A percentile compares a stretch with the other conserved stretches of the same genome.
Conservation (phyloP, 2,888 invertebrate species). For the Zootermopsis nevadensis region DNA sequence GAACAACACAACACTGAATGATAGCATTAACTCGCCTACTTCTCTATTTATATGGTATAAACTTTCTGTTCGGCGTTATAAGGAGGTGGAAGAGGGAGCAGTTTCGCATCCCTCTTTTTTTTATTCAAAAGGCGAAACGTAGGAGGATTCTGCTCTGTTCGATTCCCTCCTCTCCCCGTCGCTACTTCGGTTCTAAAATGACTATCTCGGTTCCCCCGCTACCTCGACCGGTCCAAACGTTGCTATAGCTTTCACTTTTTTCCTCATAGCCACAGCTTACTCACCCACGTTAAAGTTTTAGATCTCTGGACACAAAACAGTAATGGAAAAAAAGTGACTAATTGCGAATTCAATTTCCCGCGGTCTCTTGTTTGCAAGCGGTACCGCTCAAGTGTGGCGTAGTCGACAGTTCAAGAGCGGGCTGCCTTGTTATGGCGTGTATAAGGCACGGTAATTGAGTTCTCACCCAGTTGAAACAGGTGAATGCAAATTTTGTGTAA, state of each 20-base stretch:
- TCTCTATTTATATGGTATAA: conserved; percentile 43
- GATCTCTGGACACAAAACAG: background rate
- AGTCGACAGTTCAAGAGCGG: background rate
- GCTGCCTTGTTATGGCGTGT: background rate
- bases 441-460: conserved; percentile 28
- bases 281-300: conserved; percentile 8
- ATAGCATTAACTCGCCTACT: background rate
- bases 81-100: conserved; percentile 18
- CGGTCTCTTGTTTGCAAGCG: background rate
- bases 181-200: background rate
- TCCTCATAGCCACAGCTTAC: background rate
- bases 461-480: conserved; percentile 22
- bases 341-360: conserved; percentile 9
- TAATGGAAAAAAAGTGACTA: background rate
- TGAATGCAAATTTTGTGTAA: conserved; percentile 11
- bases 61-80: background rate
- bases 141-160: background rate
- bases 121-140: background rate
- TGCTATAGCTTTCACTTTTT: conserved; percentile 38
- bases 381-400: conserved; percentile 6
- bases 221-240: background rate
- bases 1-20: conserved; percentile 25
- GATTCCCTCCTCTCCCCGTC: background rate
- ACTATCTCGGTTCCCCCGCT: background rate
- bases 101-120: conserved; percentile 27